These are phyloP conservation scores for Xyliphius kryptos DNA, from an alignment of 2,113 vertebrate genomes.

Conservation along the genomic window DNA sequence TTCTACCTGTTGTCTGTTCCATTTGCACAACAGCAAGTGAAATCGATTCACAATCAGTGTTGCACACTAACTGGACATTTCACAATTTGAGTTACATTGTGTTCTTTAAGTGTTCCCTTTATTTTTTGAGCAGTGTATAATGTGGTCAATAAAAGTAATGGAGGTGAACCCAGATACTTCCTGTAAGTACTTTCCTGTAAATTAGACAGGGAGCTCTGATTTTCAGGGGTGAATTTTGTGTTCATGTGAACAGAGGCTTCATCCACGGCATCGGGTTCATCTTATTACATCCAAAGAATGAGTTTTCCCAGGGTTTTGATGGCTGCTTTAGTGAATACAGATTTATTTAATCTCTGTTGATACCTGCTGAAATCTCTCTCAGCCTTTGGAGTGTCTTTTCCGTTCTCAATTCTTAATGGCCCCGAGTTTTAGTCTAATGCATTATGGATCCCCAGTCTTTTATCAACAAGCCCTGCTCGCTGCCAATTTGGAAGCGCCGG, in stretches of 20 bases:
- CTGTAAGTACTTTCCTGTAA: too few species aligned
- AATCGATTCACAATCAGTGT: too few species aligned
- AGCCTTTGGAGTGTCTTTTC: not conserved
- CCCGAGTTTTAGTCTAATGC: slow-evolving; percentile 6
- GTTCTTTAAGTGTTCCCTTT: too few species aligned
- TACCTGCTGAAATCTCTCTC: slow-evolving; percentile 24
- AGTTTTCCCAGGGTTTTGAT: not conserved
- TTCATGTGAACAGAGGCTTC: not conserved
- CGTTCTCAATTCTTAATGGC: slow-evolving; percentile 9
- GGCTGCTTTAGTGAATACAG: not conserved
- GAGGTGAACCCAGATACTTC: too few species aligned
- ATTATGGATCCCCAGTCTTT: slow-evolving; percentile 23
- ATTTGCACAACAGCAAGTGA: too few species aligned
- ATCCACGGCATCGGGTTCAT: not conserved
- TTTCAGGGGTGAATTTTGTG: too few species aligned
- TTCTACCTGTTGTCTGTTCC: too few species aligned
- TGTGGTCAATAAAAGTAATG: too few species aligned
- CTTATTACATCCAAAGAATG: not conserved
- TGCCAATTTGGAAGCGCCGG: slow-evolving; percentile 29
- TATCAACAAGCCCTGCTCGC: slow-evolving; percentile 17
- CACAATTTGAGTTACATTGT: too few species aligned
- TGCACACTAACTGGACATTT: too few species aligned
- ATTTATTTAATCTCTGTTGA: slow-evolving; percentile 3
- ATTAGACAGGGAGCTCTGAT: too few species aligned
- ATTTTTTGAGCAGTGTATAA: too few species aligned